These are phyloP conservation scores for Panagrolaimus sp. DNA, from an alignment of 1,140 invertebrate genomes.

Conservation along the genomic window DNA sequence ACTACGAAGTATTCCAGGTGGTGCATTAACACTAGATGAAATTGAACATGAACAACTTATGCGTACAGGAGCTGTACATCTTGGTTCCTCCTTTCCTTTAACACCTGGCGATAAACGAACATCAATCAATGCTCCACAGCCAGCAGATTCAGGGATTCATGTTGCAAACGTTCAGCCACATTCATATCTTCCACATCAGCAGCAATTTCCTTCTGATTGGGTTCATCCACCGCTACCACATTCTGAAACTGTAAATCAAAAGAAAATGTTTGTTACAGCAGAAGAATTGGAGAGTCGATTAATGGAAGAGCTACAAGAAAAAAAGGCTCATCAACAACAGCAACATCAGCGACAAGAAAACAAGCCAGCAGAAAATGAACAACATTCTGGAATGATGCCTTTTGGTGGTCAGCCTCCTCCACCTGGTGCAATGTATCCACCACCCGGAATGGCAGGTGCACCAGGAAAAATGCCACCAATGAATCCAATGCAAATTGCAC, in stretches of 20 bases:
- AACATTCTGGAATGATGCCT: too few relatives aligned
- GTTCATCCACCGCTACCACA: neutral
- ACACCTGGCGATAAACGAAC: neutral
- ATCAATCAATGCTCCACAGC: too few relatives aligned
- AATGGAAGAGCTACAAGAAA: constrained; percentile 9
- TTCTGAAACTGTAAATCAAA: neutral
- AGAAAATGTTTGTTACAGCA: constrained; percentile 1
- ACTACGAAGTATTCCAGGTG: neutral
- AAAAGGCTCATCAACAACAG: neutral
- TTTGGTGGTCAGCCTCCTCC: too few relatives aligned
- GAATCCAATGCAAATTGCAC: neutral
- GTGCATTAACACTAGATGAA: constrained; percentile 20
- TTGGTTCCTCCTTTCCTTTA: neutral
- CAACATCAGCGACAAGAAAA: too few relatives aligned
- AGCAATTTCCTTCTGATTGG: too few relatives aligned
- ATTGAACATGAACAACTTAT: constrained; percentile 14
- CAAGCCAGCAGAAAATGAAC: too few relatives aligned
- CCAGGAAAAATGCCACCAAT: neutral
- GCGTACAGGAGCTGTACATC: neutral
- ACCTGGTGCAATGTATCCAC: neutral
- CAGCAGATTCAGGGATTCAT: too few relatives aligned
- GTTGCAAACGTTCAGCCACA: too few relatives aligned
- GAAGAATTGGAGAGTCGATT: constrained; percentile 25
- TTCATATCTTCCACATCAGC: neutral
- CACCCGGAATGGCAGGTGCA: too few relatives aligned